Conservation (phyloP, 2,888 invertebrate genomes). For the Andrena fulva region DNA sequence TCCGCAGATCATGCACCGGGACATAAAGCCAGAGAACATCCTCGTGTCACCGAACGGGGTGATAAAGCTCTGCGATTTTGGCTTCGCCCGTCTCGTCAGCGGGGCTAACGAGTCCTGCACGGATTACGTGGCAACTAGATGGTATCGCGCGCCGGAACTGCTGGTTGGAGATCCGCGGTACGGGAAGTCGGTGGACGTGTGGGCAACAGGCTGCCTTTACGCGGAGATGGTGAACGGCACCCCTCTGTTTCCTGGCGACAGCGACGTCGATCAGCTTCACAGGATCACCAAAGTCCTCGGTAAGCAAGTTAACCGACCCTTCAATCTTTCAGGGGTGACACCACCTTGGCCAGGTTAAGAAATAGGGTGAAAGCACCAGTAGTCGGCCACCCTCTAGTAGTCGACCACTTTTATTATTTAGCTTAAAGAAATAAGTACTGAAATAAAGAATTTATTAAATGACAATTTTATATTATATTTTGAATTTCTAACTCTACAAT, state of each 20-base stretch:
- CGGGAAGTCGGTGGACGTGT: constrained; percentile 92
- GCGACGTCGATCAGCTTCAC: constrained; percentile 95
- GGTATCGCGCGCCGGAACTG: constrained; percentile 95
- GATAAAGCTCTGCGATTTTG: constrained; percentile 96
- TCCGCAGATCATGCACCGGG: constrained; percentile 92
- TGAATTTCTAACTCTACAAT: no score
- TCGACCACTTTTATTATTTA: no score
- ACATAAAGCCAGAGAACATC: constrained; percentile 96
- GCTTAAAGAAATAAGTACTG: no score
- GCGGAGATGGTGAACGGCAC: constrained; percentile 95
- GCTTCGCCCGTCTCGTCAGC: constrained; percentile 92
- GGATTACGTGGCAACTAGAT: constrained; percentile 95
- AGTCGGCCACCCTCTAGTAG: no score
- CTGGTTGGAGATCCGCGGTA: constrained; percentile 92
- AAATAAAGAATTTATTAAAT: no score
- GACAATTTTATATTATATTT: no score
- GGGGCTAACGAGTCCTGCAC: constrained; percentile 92
- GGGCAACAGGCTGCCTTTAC: constrained; percentile 94
- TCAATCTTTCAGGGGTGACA: no score
- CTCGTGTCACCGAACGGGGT: constrained; percentile 92
- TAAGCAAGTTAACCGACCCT: constrained; percentile 69
- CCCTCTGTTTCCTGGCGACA: constrained; percentile 95
- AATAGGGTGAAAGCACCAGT: no score
- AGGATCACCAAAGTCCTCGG: constrained; percentile 93
- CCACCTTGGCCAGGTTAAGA: no score